Conservation (phyloP, 2,797 vertebrate genomes). For the Enteromius fasciolatus region DNA sequence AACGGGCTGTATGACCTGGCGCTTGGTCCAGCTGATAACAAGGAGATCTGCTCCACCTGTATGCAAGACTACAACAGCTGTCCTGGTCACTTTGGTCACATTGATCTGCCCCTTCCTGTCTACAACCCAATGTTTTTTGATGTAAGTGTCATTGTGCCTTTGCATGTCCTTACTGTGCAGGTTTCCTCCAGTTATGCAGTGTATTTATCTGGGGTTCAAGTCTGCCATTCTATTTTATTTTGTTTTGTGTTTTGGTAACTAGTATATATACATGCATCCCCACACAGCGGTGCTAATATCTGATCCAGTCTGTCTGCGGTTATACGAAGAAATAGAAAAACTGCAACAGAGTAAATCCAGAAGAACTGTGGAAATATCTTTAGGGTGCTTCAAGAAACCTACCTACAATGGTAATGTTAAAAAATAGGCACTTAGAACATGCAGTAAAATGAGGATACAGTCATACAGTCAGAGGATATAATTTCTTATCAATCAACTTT, state of each 20-base stretch:
- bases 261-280: neutral
- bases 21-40: slow-evolving; percentile 88
- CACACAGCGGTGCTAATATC: too few relatives aligned
- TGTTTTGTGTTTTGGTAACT: neutral
- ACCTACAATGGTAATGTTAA: too few relatives aligned
- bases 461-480: too few relatives aligned
- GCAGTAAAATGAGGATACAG: too few relatives aligned
- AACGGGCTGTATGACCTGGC: slow-evolving; percentile 92
- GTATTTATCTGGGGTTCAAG: neutral
- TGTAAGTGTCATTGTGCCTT: slow-evolving; percentile 71
- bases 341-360: too few relatives aligned
- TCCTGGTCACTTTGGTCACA: slow-evolving; percentile 90
- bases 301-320: too few relatives aligned
- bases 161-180: neutral
- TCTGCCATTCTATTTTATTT: neutral
- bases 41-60: slow-evolving; percentile 92
- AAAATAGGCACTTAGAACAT: too few relatives aligned
- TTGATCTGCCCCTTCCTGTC: slow-evolving; percentile 89
- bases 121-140: slow-evolving; percentile 96
- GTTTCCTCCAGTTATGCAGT: neutral
- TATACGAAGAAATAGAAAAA: too few relatives aligned
- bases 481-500: too few relatives aligned
- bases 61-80: slow-evolving; percentile 90
- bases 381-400: too few relatives aligned
- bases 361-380: too few relatives aligned